Evolutionary conservation across 2,888 invertebrate species (phyloP).

Genomic region (Trichopria drosophilae): DNA sequence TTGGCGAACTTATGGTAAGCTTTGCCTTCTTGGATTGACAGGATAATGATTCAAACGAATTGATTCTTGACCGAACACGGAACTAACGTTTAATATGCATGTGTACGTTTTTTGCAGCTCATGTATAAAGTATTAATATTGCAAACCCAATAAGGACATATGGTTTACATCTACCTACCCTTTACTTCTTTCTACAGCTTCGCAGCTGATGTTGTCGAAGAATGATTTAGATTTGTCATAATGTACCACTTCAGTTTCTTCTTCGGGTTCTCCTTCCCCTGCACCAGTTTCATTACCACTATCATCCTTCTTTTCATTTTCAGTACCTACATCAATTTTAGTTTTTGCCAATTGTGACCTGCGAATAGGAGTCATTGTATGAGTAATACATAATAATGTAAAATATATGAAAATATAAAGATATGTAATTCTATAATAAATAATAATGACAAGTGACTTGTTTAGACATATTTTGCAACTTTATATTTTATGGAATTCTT

Average conservation of each 20-base stretch:
- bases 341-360: slow-evolving; percentile 81
- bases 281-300: slow-evolving; percentile 88
- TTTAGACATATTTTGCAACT: too few species aligned
- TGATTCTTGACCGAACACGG: too few species aligned
- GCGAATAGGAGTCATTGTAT: slow-evolving; percentile 11
- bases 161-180: slow-evolving; percentile 61
- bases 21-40: too few species aligned
- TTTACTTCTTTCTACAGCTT: slow-evolving; percentile 86
- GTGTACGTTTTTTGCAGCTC: too few species aligned
- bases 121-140: background rate
- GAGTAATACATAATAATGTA: background rate
- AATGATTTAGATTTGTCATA: slow-evolving; percentile 98
- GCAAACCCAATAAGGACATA: too few species aligned
- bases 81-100: too few species aligned
- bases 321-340: slow-evolving; percentile 69
- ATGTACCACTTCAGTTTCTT: slow-evolving; percentile 68
- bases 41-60: too few species aligned
- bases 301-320: slow-evolving; percentile 80
- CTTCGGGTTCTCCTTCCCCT: slow-evolving; percentile 79
- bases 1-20: too few species aligned
- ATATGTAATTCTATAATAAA: too few species aligned
- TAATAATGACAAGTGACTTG: too few species aligned
- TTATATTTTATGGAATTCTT: too few species aligned
- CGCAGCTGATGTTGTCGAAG: slow-evolving; percentile 99
- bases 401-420: slow-evolving; percentile 1